phyloP scores from a whole-genome alignment of 2,113 vertebrate genomes.

The Alaudala cheleensis region DNA sequence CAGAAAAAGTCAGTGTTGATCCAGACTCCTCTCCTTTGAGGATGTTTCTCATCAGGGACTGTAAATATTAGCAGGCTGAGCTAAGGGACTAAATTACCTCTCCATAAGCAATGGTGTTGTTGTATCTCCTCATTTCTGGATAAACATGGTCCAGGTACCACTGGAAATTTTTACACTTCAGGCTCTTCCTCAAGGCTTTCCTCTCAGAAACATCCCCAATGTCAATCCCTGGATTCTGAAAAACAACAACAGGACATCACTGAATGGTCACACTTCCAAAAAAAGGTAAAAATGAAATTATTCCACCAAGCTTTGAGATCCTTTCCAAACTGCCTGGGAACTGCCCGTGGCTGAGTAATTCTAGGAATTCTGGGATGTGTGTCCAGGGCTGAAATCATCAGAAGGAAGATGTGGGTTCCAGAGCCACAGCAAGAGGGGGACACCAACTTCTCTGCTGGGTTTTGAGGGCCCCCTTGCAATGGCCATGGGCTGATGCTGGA shows the following conservation, averaged over 20 bases:
- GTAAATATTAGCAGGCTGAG: neutral
- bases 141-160: conserved; percentile 99
- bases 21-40: neutral
- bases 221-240: conserved; percentile 95
- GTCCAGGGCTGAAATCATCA: neutral
- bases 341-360: neutral
- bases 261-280: neutral
- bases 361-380: neutral
- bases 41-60: neutral
- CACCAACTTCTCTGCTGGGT: accelerated
- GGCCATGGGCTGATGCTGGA: neutral
- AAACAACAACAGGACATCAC: neutral
- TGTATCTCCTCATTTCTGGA: conserved; percentile 96
- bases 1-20: neutral
- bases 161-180: conserved; percentile 95
- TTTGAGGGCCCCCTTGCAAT: neutral
- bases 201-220: conserved; percentile 92
- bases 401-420: neutral
- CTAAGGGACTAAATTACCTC: conserved; percentile 82
- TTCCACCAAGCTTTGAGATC: neutral
- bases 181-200: conserved; percentile 83
- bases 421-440: neutral
- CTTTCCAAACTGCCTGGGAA: neutral
- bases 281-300: accelerated
- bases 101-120: conserved; percentile 91